Evolutionary conservation across 1,140 invertebrate genomes (phyloP).

Genomic region (Rhagoletis zephyria): DNA sequence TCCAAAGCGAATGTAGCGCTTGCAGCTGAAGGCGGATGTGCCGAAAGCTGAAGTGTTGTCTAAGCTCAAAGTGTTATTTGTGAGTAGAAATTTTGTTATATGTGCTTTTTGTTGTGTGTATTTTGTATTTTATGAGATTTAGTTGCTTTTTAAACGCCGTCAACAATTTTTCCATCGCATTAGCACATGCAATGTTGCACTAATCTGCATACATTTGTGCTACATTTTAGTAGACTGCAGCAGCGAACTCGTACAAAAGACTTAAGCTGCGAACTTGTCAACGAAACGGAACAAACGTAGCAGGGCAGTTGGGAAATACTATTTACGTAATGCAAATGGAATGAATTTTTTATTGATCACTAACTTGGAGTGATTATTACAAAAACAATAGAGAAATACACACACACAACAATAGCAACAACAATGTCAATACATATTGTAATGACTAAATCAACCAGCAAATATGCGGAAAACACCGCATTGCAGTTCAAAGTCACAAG

Average conservation of each 20-base stretch:
- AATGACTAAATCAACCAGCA: not conserved
- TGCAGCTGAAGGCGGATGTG: slow-evolving; percentile 23
- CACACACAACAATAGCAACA: not conserved
- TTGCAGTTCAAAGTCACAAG: slow-evolving; percentile 28
- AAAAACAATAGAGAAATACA: not conserved
- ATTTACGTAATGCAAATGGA: not conserved
- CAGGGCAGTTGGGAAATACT: not conserved
- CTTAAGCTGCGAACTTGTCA: slow-evolving; percentile 68
- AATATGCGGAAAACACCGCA: not conserved
- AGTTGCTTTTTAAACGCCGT: not conserved
- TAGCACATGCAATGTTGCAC: not conserved
- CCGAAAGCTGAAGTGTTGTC: not conserved
- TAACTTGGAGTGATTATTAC: too few relatives aligned
- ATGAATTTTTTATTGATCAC: too few relatives aligned
- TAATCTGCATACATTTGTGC: too few relatives aligned
- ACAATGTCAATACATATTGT: not conserved
- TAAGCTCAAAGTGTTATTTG: slow-evolving; percentile 20
- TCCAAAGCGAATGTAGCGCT: not conserved
- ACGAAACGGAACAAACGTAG: slow-evolving; percentile 19
- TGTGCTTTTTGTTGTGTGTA: not conserved
- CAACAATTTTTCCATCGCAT: not conserved
- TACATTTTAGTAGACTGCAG: not conserved
- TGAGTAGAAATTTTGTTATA: not conserved
- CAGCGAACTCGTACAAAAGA: slow-evolving; percentile 62
- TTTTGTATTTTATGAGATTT: not conserved